A percentile compares a stretch with the other conserved stretches of the same genome.
These are phyloP conservation scores for Caenorhabditis imperialis DNA, from an alignment of 2,888 invertebrate species.

Conservation along the genomic window DNA sequence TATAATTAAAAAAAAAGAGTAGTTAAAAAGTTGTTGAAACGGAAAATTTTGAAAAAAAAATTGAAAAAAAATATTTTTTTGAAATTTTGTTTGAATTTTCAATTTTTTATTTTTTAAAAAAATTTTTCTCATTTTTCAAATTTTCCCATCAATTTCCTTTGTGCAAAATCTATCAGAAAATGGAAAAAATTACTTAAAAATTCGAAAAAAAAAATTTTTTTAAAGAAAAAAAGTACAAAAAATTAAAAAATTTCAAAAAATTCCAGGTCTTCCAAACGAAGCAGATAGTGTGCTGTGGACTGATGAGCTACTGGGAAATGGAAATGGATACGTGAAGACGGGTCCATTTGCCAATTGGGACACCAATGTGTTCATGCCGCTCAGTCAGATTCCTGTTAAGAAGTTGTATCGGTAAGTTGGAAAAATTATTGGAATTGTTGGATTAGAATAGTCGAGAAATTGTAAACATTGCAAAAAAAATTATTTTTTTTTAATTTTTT, in stretches of 20 bases:
- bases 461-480: neutral
- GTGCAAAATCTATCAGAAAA: neutral
- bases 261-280: conserved; percentile 75
- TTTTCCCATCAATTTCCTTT: no score
- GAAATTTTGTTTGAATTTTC: no score
- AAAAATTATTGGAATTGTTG: no score
- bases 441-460: no score
- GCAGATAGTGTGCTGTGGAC: conserved; percentile 76
- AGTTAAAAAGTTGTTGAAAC: no score
- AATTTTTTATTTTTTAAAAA: no score
- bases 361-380: conserved; percentile 75
- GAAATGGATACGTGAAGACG: conserved; percentile 72
- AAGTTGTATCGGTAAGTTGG: conserved; percentile 69
- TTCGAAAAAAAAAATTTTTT: neutral
- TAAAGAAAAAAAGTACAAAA: neutral
- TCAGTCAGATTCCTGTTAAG: conserved; percentile 76
- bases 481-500: neutral
- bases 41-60: no score
- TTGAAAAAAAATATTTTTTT: no score
- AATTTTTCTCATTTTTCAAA: no score
- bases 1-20: no score
- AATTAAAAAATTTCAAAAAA: neutral
- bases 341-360: conserved; percentile 76
- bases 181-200: no score
- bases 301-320: conserved; percentile 76